Conservation (phyloP, 2,113 vertebrate genomes). For the Chaenogobius annularis region DNA sequence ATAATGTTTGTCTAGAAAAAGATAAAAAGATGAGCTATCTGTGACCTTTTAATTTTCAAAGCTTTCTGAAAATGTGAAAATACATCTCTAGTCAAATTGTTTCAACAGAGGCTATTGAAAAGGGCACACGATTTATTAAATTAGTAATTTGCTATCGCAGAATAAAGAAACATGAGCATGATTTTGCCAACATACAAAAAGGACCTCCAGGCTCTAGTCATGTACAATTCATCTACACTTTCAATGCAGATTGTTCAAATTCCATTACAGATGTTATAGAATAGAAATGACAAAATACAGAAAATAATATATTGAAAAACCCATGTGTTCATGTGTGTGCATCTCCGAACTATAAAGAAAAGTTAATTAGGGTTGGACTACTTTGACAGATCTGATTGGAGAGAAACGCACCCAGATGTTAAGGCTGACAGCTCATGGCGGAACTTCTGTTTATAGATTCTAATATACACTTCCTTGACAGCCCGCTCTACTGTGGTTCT, state of each 20-base stretch:
- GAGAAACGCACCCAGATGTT: conserved; percentile 3
- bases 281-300: background rate
- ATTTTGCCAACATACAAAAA: background rate
- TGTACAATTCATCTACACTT: background rate
- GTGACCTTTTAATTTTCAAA: conserved; percentile 10
- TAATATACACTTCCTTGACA: conserved; percentile 2
- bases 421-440: conserved; percentile 1
- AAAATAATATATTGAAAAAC: background rate
- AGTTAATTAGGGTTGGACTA: background rate
- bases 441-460: conserved; percentile 1
- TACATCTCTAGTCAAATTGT: conserved; percentile 1
- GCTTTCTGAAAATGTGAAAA: background rate
- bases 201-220: background rate
- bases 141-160: background rate
- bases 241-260: background rate
- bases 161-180: background rate
- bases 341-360: background rate
- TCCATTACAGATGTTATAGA: background rate
- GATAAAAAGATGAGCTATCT: background rate
- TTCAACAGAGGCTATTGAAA: background rate
- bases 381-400: conserved; percentile 9
- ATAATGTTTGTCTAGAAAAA: background rate
- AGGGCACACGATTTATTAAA: background rate
- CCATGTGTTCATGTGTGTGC: background rate
- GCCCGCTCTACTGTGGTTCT: background rate